Evolutionary conservation across 2,113 vertebrate species (phyloP).

Genomic region (Nanger granti): DNA sequence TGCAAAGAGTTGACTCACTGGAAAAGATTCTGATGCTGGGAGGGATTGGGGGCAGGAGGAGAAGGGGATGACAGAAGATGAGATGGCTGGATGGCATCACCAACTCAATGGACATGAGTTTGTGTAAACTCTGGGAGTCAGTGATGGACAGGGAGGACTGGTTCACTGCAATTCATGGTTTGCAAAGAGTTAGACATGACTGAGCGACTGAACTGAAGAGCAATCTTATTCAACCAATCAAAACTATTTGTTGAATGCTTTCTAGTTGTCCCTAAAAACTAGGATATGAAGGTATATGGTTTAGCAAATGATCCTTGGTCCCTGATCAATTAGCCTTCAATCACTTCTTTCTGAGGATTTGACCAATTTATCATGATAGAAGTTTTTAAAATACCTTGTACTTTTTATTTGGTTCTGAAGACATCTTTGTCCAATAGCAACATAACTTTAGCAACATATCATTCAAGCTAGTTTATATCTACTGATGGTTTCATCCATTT

Average conservation of each 20-base stretch:
- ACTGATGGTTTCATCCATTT: not conserved
- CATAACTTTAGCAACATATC: not conserved
- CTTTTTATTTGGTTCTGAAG: not conserved
- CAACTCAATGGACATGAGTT: no score
- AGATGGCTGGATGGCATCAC: no score
- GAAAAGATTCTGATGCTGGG: no score
- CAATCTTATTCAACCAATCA: not conserved
- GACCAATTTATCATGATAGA: not conserved
- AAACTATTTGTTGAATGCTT: constrained; percentile 1
- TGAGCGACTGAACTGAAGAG: not conserved
- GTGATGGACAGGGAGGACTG: no score
- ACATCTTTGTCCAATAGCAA: not conserved
- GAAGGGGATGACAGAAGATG: no score
- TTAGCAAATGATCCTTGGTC: not conserved
- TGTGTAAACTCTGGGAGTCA: no score
- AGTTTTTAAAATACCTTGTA: not conserved
- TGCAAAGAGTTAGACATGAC: accelerated
- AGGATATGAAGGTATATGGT: not conserved
- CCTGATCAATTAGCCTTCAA: not conserved
- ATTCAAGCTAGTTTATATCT: not conserved
- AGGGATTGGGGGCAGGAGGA: no score
- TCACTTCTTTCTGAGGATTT: not conserved
- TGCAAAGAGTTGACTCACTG: no score
- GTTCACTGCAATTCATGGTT: no score
- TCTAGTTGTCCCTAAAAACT: not conserved